Evolutionary conservation across 2,888 invertebrate genomes (phyloP), one percentile per base, ranked within the genome.

Genomic region (Fragum fragum): DNA sequence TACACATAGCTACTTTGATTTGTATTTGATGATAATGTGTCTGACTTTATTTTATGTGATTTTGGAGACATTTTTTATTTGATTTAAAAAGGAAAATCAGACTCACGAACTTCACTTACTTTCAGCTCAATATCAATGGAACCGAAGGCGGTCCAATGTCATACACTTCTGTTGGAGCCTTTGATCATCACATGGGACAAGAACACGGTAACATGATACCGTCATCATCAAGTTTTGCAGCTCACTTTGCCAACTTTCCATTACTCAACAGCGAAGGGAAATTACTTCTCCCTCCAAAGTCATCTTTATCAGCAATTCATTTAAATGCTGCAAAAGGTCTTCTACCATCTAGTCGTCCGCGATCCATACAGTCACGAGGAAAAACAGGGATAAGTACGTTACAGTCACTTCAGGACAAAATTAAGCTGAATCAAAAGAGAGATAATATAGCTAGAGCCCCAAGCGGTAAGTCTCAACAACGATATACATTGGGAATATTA

Each of bases 391-490:
- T 79, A 0, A 66, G 73, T 3, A 85, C 81, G 16, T 52, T 86
- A 14, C 81, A 81, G 68, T 71, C 70, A 26, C 73, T 86, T 0
- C 86, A 86, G 32, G 86, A 86, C 11, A 86, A 86, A 63, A 66
- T 86, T 14, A 81, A 77, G 21, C 75, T 79, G 76, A 86, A 86
- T 42, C 75, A 73, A 28, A 76, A 80, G 21, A 14, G 71, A 29
- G 74, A 75, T 21, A 68, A 71, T 29, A 26, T 69, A 21, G 36
- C 71, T 23, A 61, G 74, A 39, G 70, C 82, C 18, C 75, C 74
- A 5, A 74, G 68, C 75, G 82, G 82, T 82, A 75, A 39, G 74
- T 73, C 32, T 36, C 32, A n/a, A n/a, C n/a, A n/a, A n/a, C n/a
- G n/a, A n/a, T n/a, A n/a, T n/a, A n/a, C n/a, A n/a, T n/a, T n/a